Evolutionary conservation across 2,797 vertebrate species (phyloP), one percentile per base, ranked within the genome.

Genomic region (Cheirogaleus major): DNA sequence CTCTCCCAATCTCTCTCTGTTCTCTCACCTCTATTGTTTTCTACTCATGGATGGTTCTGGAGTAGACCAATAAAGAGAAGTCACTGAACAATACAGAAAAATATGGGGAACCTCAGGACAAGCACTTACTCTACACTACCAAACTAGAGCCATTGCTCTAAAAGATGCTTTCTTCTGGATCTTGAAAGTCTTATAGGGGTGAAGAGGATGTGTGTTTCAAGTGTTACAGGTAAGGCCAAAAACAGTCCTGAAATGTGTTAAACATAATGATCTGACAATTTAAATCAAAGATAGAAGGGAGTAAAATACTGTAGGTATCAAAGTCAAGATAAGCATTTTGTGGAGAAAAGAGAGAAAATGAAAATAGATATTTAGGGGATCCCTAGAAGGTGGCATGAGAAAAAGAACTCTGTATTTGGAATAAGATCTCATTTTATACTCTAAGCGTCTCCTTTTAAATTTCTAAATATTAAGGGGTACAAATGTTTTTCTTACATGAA

Each of bases 251-350:
- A 6, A 93, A 89, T 15, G 9, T 75, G 12, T 82, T 81, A 87
- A 93, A 61, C 5, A 3, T 91, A 89, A 43, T 41, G 27, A 96
- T 72, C n/a, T 9, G 52, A 41, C 4, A 30, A 43, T 12, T 73
- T 69, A 89, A 91, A 75, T 91, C 80, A 80, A 93, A 84, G 3
- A 22, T 25, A 43, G 22, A 88, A 55, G 22, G 65, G 32, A 69
- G 6, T 63, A 50, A 89, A 91, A 63, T 83, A 13, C 4, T 50
- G 0, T 32, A 65, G 63, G 4, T 73, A 83, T 50, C 80, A 7
- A 32, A 92, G n/a, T 82, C 12, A 79, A 70, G 11, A 52, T 57
- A 82, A 90, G 23, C n/a, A 83, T 93, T 93, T 91, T 83, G 69
- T 70, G 45, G 1, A 38, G 30, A 63, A 92, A 81, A 23, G 45